These are phyloP conservation scores for Thinocorus orbignyianus DNA, from an alignment of 2,113 vertebrate genomes.

Conservation along the genomic window DNA sequence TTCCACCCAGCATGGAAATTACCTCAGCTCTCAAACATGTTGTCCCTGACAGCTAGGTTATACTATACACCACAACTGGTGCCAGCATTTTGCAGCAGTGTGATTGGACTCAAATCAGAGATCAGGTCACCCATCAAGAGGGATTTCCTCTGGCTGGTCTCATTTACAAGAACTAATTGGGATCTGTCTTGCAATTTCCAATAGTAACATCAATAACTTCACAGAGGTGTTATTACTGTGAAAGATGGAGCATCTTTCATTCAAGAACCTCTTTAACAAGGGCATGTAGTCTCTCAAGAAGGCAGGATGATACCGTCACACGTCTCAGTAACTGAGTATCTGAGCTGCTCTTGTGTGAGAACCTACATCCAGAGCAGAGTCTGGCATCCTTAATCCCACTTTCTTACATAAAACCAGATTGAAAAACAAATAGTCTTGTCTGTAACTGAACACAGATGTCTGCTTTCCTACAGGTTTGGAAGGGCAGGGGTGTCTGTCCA, in stretches of 20 bases:
- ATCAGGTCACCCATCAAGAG: neutral
- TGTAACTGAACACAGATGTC: neutral
- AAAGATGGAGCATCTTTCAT: neutral
- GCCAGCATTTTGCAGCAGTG: neutral
- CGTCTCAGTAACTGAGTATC: neutral
- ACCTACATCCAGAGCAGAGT: neutral
- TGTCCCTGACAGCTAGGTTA: neutral
- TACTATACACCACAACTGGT: neutral
- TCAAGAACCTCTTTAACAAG: neutral
- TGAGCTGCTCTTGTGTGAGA: neutral
- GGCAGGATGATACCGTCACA: neutral
- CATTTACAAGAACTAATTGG: neutral
- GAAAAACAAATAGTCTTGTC: neutral
- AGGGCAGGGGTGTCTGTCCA: neutral
- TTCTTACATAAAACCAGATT: neutral
- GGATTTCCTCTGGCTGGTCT: neutral
- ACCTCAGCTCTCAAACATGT: slow-evolving; percentile 35
- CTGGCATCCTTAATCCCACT: neutral
- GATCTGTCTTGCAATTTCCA: neutral
- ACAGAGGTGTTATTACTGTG: neutral
- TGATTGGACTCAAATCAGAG: neutral
- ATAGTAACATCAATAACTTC: neutral
- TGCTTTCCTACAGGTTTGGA: neutral
- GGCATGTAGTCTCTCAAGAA: neutral
- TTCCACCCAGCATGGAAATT: slow-evolving; percentile 52